A percentile compares a stretch with the other conserved stretches of the same genome.
Evolutionary conservation across 1,140 invertebrate genomes (phyloP).

Genomic region (Maniola jurtina): DNA sequence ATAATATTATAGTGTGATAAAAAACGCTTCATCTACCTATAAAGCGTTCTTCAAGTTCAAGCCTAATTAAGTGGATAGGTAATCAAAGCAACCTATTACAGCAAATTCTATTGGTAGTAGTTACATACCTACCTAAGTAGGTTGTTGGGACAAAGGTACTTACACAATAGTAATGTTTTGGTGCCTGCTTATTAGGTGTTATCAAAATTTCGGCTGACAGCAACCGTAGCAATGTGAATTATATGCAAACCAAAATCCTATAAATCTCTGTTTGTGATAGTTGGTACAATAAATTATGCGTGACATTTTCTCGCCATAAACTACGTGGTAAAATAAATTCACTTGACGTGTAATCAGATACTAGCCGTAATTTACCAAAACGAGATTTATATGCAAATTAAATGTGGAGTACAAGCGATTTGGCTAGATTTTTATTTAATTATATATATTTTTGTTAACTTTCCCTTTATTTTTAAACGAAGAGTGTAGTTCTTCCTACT

Average conservation of each 20-base stretch:
- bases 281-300: slow-evolving; percentile 32
- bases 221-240: slow-evolving; percentile 18
- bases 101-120: no score
- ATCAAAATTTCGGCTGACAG: slow-evolving; percentile 19
- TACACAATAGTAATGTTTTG: slow-evolving; percentile 4
- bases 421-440: slow-evolving; percentile 15
- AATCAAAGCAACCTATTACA: neutral
- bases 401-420: slow-evolving; percentile 21
- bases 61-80: no score
- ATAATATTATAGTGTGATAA: no score
- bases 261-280: slow-evolving; percentile 31
- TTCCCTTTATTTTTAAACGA: slow-evolving; percentile 5
- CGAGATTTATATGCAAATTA: slow-evolving; percentile 42
- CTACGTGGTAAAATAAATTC: slow-evolving; percentile 35
- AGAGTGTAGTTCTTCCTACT: slow-evolving; percentile 3
- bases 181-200: slow-evolving; percentile 1
- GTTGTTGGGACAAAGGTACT: neutral
- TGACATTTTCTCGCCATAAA: slow-evolving; percentile 30
- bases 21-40: no score
- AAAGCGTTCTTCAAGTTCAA: no score
- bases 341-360: slow-evolving; percentile 38
- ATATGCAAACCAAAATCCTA: slow-evolving; percentile 25
- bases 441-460: slow-evolving; percentile 9
- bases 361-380: slow-evolving; percentile 37
- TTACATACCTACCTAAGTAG: neutral